Evolutionary conservation across 2,797 vertebrate genomes (phyloP).

Genomic region (Lophius americanus): DNA sequence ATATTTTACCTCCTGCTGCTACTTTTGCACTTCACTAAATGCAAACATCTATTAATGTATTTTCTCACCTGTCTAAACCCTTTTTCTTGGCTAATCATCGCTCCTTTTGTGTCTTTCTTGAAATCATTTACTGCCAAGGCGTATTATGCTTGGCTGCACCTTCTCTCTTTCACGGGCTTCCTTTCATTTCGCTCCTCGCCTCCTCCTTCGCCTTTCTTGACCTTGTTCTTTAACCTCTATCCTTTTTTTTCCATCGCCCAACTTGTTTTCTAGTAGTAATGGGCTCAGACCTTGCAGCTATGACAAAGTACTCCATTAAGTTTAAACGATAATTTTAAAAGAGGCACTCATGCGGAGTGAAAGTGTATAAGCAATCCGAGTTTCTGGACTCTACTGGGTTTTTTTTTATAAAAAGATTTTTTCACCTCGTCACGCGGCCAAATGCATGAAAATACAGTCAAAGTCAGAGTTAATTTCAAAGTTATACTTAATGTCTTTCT

Average conservation of each 20-base stretch:
- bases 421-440: neutral
- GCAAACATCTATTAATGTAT: conserved; percentile 5
- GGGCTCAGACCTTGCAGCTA: conserved; percentile 30
- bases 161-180: conserved; percentile 42
- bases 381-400: neutral
- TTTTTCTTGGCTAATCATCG: conserved; percentile 14
- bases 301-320: conserved; percentile 22
- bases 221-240: conserved; percentile 59
- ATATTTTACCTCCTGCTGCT: neutral
- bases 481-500: neutral
- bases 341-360: neutral
- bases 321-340: conserved; percentile 22
- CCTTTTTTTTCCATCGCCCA: conserved; percentile 45
- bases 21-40: neutral
- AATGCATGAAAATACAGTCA: neutral
- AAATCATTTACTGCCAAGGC: conserved; percentile 50
- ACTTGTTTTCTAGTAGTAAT: conserved; percentile 35
- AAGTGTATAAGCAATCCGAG: conserved; percentile 4
- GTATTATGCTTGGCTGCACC: conserved; percentile 61
- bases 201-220: conserved; percentile 33
- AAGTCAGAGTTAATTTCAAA: neutral
- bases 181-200: conserved; percentile 49
- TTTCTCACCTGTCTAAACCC: conserved; percentile 23
- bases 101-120: conserved; percentile 35
- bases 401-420: neutral